Conservation (phyloP, 2,113 vertebrate species). For the Barbus barbus region DNA sequence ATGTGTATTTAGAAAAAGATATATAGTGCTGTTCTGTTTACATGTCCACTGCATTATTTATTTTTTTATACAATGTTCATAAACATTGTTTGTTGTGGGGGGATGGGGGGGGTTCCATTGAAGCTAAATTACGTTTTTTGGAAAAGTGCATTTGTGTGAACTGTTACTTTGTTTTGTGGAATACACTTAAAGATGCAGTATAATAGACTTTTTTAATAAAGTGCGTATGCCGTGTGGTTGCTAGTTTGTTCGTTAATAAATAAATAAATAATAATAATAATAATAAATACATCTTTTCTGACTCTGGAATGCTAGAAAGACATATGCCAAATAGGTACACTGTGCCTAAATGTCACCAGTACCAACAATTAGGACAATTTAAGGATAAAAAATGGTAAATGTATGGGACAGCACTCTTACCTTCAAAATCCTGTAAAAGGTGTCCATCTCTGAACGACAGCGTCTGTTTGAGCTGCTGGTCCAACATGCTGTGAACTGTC, state of each 20-base stretch:
- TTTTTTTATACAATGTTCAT: background rate
- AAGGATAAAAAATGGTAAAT: background rate
- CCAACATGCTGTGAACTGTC: slow-evolving; percentile 96
- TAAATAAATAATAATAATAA: too few relatives aligned
- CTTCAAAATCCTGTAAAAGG: slow-evolving; percentile 97
- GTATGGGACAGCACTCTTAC: slow-evolving; percentile 62
- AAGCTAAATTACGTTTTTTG: background rate
- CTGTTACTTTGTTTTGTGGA: background rate
- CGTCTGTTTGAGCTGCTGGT: slow-evolving; percentile 96
- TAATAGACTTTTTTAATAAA: too few relatives aligned
- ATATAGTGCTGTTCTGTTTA: too few relatives aligned
- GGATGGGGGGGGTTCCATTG: too few relatives aligned
- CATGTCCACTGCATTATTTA: background rate
- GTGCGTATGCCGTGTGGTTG: too few relatives aligned
- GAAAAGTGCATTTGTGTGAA: background rate
- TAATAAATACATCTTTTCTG: too few relatives aligned
- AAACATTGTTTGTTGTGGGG: background rate
- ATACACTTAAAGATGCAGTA: background rate
- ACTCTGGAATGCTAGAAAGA: background rate
- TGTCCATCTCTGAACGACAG: slow-evolving; percentile 93
- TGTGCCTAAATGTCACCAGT: background rate
- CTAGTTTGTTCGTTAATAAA: too few relatives aligned
- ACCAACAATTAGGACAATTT: background rate
- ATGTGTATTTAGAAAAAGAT: background rate
- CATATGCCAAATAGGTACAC: background rate